Evolutionary conservation across 2,113 vertebrate species (phyloP).

Genomic region (Otus sunia): DNA sequence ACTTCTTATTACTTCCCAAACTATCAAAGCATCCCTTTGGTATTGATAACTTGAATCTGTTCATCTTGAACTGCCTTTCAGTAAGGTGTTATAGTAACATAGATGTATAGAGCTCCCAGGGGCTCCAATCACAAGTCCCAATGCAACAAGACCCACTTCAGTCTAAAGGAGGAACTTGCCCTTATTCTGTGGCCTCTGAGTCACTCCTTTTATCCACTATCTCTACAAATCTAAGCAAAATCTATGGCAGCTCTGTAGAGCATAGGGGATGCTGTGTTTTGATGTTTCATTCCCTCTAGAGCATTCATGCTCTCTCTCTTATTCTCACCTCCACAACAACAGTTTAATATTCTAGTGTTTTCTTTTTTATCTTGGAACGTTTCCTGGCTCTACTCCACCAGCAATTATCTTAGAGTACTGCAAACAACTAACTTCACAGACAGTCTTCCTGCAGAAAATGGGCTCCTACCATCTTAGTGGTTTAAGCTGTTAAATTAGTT

Average conservation of each 20-base stretch:
- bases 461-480: background rate
- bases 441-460: background rate
- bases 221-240: background rate
- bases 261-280: fast-evolving
- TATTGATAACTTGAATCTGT: background rate
- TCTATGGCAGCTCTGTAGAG: background rate
- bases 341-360: background rate
- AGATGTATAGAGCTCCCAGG: background rate
- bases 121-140: background rate
- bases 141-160: background rate
- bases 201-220: background rate
- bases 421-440: background rate
- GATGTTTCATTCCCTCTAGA: background rate
- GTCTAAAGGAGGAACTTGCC: background rate
- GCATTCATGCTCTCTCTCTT: background rate
- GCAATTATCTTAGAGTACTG: background rate
- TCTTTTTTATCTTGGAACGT: background rate
- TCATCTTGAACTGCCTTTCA: background rate
- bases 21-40: background rate
- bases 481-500: background rate
- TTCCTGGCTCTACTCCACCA: background rate
- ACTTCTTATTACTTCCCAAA: background rate
- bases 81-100: background rate
- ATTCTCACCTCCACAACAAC: background rate
- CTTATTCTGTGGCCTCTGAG: background rate